Percentiles rank a stretch among this genome's conserved stretches.
Evolutionary conservation across 1,140 invertebrate species (phyloP).

Genomic region (Drosophila pruinosa): DNA sequence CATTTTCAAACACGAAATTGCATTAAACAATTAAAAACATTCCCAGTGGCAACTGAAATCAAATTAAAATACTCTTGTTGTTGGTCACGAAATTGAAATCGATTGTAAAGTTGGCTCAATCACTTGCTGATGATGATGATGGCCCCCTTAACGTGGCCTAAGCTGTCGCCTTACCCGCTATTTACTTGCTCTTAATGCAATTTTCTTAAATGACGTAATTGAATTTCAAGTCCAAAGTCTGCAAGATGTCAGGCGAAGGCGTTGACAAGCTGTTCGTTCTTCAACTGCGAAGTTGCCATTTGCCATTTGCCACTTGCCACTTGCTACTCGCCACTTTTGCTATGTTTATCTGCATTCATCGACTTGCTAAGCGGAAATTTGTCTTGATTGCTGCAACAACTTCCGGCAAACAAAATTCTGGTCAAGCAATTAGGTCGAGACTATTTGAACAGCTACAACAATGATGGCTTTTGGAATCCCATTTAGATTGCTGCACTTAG

Average conservation of each 20-base stretch:
- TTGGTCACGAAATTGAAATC: neutral
- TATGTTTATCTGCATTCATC: slow-evolving; percentile 10
- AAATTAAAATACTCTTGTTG: neutral
- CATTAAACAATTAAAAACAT: slow-evolving; percentile 14
- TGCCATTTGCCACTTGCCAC: slow-evolving; percentile 18
- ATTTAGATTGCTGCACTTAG: slow-evolving; percentile 17
- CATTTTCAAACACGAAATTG: slow-evolving; percentile 27
- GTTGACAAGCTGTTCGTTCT: slow-evolving; percentile 34
- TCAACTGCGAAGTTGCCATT: slow-evolving; percentile 21
- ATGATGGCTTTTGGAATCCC: slow-evolving; percentile 3
- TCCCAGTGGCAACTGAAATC: neutral
- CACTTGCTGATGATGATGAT: neutral
- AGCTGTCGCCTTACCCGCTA: neutral
- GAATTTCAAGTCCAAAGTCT: slow-evolving; percentile 40
- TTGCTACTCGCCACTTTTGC: slow-evolving; percentile 33
- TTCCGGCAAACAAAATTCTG: slow-evolving; percentile 28
- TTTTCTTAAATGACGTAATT: slow-evolving; percentile 64
- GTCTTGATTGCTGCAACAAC: slow-evolving; percentile 44
- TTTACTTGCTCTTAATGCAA: slow-evolving; percentile 50
- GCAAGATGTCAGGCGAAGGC: slow-evolving; percentile 14
- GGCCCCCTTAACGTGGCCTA: neutral
- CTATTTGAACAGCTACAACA: neutral
- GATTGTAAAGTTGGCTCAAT: slow-evolving; percentile 6
- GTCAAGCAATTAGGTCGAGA: slow-evolving; percentile 17
- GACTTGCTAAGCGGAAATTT: slow-evolving; percentile 44